A percentile compares a stretch with the other conserved stretches of the same genome.
Evolutionary conservation across 2,888 invertebrate genomes (phyloP).

Genomic region (Drepanosiphum platanoidis): DNA sequence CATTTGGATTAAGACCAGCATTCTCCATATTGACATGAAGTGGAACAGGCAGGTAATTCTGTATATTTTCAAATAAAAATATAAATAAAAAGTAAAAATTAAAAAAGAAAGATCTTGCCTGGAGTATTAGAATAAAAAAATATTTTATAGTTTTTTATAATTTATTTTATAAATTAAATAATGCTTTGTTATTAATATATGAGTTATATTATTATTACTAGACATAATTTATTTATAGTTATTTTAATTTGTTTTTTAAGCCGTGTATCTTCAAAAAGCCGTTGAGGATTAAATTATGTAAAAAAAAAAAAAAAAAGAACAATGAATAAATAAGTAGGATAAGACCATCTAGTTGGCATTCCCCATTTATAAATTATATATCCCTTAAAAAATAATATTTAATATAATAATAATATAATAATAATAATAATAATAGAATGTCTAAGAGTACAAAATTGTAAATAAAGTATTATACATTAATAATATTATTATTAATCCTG

Average conservation of each 20-base stretch:
- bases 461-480: constrained; percentile 61
- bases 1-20: constrained; percentile 49
- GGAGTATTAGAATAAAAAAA: too few relatives aligned
- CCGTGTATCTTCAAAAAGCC: constrained; percentile 59
- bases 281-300: constrained; percentile 49
- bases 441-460: constrained; percentile 62
- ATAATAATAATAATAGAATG: constrained; percentile 59
- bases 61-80: too few relatives aligned
- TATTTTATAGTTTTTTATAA: too few relatives aligned
- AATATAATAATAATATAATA: constrained; percentile 50
- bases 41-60: too few relatives aligned
- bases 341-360: constrained; percentile 52
- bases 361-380: constrained; percentile 59
- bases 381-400: constrained; percentile 60
- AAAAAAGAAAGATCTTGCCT: too few relatives aligned
- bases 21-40: constrained; percentile 67
- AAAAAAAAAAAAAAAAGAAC: constrained; percentile 45
- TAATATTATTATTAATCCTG: constrained; percentile 59
- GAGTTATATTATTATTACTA: too few relatives aligned
- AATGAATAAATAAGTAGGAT: constrained; percentile 61
- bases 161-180: too few relatives aligned
- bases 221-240: too few relatives aligned
- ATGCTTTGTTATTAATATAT: too few relatives aligned
- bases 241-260: too few relatives aligned
- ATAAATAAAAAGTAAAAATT: too few relatives aligned